Evolutionary conservation across 2,113 vertebrate species (phyloP).

Genomic region (Brienomyrus longianalis): DNA sequence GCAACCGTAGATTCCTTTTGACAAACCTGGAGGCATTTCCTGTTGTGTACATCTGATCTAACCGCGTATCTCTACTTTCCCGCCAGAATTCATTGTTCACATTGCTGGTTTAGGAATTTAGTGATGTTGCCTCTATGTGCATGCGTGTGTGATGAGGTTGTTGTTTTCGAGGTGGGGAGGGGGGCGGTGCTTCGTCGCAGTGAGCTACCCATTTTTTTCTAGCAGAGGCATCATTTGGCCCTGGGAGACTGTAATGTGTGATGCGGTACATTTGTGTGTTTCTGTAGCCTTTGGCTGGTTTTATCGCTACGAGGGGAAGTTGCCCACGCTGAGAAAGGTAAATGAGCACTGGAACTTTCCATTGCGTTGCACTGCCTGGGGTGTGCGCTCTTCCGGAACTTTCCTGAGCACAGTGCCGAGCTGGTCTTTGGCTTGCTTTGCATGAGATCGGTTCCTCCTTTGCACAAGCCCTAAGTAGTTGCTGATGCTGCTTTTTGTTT

Average conservation of each 20-base stretch:
- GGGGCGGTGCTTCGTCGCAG: background rate
- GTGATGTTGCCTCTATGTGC: background rate
- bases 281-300: constrained; percentile 91
- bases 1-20: constrained; percentile 43
- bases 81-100: background rate
- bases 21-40: constrained; percentile 44
- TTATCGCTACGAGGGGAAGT: constrained; percentile 95
- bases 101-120: background rate
- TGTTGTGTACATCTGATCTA: background rate
- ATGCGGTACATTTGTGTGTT: constrained; percentile 31
- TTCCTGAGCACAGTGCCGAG: background rate
- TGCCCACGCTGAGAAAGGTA: constrained; percentile 92
- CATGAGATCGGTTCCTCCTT: background rate
- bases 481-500: background rate
- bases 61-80: background rate
- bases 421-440: background rate
- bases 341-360: constrained; percentile 37
- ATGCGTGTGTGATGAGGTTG: background rate
- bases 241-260: background rate
- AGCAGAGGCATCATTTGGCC: background rate
- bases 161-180: background rate
- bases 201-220: background rate
- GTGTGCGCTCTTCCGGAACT: constrained; percentile 27
- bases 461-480: background rate
- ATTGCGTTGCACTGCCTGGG: constrained; percentile 27